Evolutionary conservation across 2,113 vertebrate species (phyloP).

Genomic region (Thalassoma bifasciatum): DNA sequence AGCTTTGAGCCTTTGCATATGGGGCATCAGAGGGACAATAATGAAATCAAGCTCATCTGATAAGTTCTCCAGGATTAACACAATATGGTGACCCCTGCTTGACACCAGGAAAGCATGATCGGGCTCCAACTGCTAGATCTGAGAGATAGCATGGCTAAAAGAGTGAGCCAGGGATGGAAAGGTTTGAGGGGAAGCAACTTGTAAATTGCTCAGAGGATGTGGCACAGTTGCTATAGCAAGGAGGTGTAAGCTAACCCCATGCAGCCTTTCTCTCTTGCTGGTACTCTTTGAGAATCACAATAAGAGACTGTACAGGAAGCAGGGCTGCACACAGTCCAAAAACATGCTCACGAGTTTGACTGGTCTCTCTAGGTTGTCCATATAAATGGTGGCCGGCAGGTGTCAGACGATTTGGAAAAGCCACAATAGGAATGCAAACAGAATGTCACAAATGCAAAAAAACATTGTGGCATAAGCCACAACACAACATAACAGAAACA

Average conservation of each 20-base stretch:
- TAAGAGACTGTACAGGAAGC: not conserved
- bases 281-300: constrained; percentile 6
- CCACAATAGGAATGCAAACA: no score
- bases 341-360: no score
- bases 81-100: constrained; percentile 63
- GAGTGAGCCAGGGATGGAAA: constrained; percentile 33
- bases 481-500: no score
- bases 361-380: no score
- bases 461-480: no score
- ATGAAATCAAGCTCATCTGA: constrained; percentile 76
- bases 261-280: constrained; percentile 15
- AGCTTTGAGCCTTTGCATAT: constrained; percentile 62
- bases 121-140: constrained; percentile 46
- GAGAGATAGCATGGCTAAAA: constrained; percentile 44
- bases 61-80: constrained; percentile 70
- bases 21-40: constrained; percentile 64
- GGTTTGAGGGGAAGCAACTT: constrained; percentile 41
- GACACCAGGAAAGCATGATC: constrained; percentile 50
- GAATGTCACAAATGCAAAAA: no score
- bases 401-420: no score
- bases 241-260: constrained; percentile 19
- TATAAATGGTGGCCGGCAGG: no score
- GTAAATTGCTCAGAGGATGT: constrained; percentile 76
- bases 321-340: no score
- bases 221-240: constrained; percentile 80